phyloP scores from a whole-genome alignment of 2,113 vertebrate genomes.

The Ammospiza nelsoni region DNA sequence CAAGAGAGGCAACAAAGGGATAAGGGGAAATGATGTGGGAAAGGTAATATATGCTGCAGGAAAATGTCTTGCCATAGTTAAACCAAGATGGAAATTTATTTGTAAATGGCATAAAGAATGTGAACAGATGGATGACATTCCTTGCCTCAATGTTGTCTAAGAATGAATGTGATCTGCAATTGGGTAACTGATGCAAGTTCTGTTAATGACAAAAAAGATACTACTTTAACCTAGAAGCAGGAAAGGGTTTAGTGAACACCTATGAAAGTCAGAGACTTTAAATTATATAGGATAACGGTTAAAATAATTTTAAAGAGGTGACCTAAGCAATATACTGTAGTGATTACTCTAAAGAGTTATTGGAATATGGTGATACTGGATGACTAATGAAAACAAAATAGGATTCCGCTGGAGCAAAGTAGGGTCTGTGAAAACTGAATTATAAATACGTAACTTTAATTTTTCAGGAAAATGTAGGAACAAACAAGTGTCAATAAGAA shows the following conservation, averaged over 20 bases:
- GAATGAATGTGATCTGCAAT: not conserved
- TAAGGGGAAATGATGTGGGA: not conserved
- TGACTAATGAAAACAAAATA: not conserved
- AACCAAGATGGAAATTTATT: not conserved
- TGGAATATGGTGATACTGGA: not conserved
- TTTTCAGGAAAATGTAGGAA: not conserved
- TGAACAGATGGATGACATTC: not conserved
- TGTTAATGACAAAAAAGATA: not conserved
- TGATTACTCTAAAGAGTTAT: not conserved
- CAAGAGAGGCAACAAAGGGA: accelerated
- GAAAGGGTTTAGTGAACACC: not conserved
- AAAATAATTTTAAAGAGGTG: not conserved
- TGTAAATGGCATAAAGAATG: not conserved
- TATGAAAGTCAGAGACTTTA: not conserved
- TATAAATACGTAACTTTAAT: not conserved
- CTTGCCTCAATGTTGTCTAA: not conserved
- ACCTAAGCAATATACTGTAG: not conserved
- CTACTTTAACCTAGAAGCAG: not conserved
- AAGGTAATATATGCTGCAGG: not conserved
- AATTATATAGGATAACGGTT: too few relatives aligned
- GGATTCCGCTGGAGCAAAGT: not conserved
- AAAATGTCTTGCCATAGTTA: not conserved
- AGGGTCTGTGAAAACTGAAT: not conserved
- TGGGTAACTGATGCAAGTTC: not conserved
- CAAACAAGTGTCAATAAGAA: not conserved